Percentiles rank a stretch among this genome's conserved stretches.
Evolutionary conservation across 2,888 invertebrate species (phyloP).

Genomic region (Diarsia mendica): DNA sequence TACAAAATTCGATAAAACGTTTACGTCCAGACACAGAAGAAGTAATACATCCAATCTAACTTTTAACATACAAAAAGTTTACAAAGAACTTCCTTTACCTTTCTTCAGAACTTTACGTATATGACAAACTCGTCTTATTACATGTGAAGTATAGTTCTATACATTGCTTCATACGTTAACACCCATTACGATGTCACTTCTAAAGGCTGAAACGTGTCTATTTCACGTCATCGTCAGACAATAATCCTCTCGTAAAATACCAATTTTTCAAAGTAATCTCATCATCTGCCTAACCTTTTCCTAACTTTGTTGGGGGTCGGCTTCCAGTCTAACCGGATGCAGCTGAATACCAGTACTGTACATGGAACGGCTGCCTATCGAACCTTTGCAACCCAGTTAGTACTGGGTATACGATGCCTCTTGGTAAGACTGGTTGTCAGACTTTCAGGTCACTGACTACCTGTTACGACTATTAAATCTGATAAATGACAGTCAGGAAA

Average conservation of each 20-base stretch:
- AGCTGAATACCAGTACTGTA: too few relatives aligned
- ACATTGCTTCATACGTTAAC: not conserved
- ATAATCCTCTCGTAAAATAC: not conserved
- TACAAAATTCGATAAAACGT: slow-evolving; percentile 56
- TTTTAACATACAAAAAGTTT: slow-evolving; percentile 51
- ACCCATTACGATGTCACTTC: not conserved
- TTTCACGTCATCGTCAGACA: not conserved
- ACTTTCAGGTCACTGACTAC: too few relatives aligned
- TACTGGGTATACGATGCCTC: too few relatives aligned
- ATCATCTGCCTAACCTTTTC: not conserved
- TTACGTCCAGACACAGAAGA: slow-evolving; percentile 31
- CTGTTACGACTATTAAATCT: too few relatives aligned
- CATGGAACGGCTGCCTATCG: too few relatives aligned
- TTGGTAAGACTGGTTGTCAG: too few relatives aligned
- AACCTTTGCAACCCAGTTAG: too few relatives aligned
- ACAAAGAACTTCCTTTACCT: slow-evolving; percentile 16
- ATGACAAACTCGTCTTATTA: slow-evolving; percentile 10
- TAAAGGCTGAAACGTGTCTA: not conserved
- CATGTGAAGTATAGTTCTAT: too few relatives aligned
- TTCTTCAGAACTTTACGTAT: slow-evolving; percentile 13
- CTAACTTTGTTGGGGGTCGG: too few relatives aligned
- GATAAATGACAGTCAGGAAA: too few relatives aligned
- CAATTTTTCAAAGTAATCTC: not conserved
- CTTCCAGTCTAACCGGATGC: too few relatives aligned
- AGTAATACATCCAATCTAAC: slow-evolving; percentile 51